Evolutionary conservation across 2,113 vertebrate genomes (phyloP).

Genomic region (Oreochromis tanganicae): DNA sequence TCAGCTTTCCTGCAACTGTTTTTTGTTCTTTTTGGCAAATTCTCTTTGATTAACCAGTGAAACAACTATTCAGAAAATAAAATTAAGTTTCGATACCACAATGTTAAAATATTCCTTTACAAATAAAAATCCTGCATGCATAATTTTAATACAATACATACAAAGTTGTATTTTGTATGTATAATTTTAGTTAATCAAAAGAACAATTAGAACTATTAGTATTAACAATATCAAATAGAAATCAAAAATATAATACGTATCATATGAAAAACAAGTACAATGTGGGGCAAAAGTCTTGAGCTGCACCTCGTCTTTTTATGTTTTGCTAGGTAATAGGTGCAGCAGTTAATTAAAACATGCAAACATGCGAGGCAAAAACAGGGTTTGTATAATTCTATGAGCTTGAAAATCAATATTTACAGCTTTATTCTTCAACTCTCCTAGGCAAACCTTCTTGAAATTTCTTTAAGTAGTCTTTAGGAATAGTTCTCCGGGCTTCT

Average conservation of each 20-base stretch:
- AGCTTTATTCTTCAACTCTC: not conserved
- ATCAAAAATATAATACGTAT: not conserved
- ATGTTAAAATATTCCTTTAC: not conserved
- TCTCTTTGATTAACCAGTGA: not conserved
- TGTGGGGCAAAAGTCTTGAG: not conserved
- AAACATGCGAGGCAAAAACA: not conserved
- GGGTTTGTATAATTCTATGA: not conserved
- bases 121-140: not conserved
- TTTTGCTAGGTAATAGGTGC: not conserved
- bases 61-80: not conserved
- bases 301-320: not conserved
- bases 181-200: not conserved
- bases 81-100: not conserved
- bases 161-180: too few relatives aligned
- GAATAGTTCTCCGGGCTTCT: not conserved
- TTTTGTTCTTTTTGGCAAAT: not conserved
- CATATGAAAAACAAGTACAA: not conserved
- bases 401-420: not conserved
- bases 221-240: not conserved
- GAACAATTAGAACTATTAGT: not conserved
- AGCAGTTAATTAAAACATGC: not conserved
- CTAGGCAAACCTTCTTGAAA: not conserved
- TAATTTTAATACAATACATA: not conserved
- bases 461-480: not conserved
- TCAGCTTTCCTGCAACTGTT: not conserved